Evolutionary conservation across 2,888 invertebrate species (phyloP).

Genomic region (Lamproptera curius): DNA sequence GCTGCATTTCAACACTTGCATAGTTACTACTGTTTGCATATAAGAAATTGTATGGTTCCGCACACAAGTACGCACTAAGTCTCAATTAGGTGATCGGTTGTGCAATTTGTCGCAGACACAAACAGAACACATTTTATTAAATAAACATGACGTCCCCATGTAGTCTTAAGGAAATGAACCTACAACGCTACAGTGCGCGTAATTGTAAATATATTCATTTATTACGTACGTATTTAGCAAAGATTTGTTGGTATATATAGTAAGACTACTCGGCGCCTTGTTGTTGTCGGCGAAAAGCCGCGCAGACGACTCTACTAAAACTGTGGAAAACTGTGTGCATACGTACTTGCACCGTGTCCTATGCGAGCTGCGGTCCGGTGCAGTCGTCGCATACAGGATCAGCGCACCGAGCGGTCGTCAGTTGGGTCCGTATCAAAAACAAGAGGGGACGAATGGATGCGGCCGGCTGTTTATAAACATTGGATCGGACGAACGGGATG

Average conservation of each 20-base stretch:
- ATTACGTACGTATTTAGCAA: too few relatives aligned
- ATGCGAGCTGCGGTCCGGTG: constrained; percentile 41
- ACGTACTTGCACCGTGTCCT: constrained; percentile 57
- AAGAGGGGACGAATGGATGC: constrained; percentile 57
- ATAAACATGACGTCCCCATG: constrained; percentile 23
- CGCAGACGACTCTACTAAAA: constrained; percentile 31
- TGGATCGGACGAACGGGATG: constrained; percentile 51
- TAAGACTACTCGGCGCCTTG: constrained; percentile 34
- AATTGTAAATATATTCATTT: too few relatives aligned
- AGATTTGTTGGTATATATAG: too few relatives aligned
- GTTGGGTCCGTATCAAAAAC: constrained; percentile 55
- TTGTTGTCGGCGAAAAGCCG: constrained; percentile 37
- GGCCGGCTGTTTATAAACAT: constrained; percentile 76
- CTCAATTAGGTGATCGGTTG: constrained; percentile 28
- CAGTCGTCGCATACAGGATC: constrained; percentile 48
- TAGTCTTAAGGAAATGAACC: constrained; percentile 12
- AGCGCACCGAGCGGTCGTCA: constrained; percentile 42
- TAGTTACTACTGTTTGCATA: neutral
- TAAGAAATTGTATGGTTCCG: constrained; percentile 1
- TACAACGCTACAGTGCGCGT: too few relatives aligned
- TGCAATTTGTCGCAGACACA: constrained; percentile 32
- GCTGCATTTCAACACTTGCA: constrained; percentile 4
- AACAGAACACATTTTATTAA: constrained; percentile 18
- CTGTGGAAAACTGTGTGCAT: constrained; percentile 48
- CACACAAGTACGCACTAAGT: constrained; percentile 8